Base-by-base conservation (phyloP, 2,888 invertebrate genomes). In the Heteropelma amictum region DNA sequence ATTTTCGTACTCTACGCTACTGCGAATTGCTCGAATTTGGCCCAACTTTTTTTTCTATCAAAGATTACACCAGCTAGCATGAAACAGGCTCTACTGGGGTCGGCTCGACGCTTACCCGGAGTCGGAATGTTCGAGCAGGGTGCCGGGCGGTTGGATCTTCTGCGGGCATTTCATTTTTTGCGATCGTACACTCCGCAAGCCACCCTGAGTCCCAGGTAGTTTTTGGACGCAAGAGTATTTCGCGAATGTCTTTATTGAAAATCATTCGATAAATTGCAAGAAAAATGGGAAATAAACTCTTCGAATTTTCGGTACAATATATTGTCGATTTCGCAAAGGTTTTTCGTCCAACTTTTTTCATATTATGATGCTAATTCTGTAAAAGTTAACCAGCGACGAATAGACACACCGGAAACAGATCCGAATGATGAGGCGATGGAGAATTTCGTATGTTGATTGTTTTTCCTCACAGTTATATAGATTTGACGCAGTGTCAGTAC, bases 51-150 rank as follows among this genome's bases (percentile, higher is more conserved):
- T 7, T 4, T 38, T 1, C 6, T 38, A 12, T 6, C 47, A 30
- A 76, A 86, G 85, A 84, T 97, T 51, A 97, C 98, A 82, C 98
- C 98, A 0, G 97, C 98, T 0, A 95, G 97, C 30, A 95, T 99
- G 90, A 99, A 98, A 88, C 98, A 99, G 89, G 96, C 97, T 0
- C 90, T 98, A n/a, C 94, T 97, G 89, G 95, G 95, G 72, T 97
- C 97, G 0, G 97, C 98, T 0, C 91, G 95, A 33, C 91, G 97
- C 26, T 91, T 98, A 58, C 93, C 95, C 0, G 94, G 94, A 19
- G 95, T 96, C 40, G 97, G 97, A 87, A 98, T 98, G 96, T 98
- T 98, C 89, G 98, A 98, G 87, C 98, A 99, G 90, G 98, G 98
- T 0, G 97, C 97, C 86, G 98, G 98, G 53, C 97, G 97, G 89